phyloP scores from a whole-genome alignment of 2,113 vertebrate species.

The Dromas ardeola region DNA sequence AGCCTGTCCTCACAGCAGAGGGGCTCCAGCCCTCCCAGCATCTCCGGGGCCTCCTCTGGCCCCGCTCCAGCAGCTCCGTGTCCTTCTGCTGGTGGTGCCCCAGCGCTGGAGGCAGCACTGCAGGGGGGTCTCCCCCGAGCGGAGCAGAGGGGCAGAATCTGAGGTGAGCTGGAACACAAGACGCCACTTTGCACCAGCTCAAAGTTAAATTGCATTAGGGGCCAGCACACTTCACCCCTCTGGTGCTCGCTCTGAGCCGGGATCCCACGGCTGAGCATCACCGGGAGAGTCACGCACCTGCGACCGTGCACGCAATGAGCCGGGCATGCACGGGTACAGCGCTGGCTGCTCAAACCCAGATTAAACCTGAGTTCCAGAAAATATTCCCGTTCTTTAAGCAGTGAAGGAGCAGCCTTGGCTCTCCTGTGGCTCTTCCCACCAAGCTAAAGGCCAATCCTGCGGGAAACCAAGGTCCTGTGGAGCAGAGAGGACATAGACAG shows the following conservation, averaged over 20 bases:
- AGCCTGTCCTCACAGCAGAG: no score
- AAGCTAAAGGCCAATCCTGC: background rate
- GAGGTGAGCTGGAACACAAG: no score
- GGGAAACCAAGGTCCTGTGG: background rate
- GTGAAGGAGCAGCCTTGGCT: background rate
- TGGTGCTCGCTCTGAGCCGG: background rate
- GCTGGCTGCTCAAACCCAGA: no score
- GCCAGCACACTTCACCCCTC: no score
- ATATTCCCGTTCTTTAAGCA: no score
- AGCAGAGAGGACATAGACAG: background rate
- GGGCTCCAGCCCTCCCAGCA: background rate
- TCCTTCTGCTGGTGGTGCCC: no score
- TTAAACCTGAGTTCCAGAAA: background rate
- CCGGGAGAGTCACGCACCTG: background rate
- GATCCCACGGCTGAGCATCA: background rate
- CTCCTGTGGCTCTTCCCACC: fast-evolving
- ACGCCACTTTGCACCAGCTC: fast-evolving
- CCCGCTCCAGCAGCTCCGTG: no score
- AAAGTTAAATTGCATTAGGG: no score
- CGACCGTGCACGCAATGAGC: fast-evolving
- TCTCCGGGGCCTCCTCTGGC: no score
- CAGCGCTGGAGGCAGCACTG: no score
- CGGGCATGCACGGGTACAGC: background rate
- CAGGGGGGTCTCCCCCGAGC: no score
- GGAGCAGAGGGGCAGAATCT: background rate